These are phyloP conservation scores for Tenualosa thibaudeaui DNA, from an alignment of 2,797 vertebrate species.

Conservation along the genomic window DNA sequence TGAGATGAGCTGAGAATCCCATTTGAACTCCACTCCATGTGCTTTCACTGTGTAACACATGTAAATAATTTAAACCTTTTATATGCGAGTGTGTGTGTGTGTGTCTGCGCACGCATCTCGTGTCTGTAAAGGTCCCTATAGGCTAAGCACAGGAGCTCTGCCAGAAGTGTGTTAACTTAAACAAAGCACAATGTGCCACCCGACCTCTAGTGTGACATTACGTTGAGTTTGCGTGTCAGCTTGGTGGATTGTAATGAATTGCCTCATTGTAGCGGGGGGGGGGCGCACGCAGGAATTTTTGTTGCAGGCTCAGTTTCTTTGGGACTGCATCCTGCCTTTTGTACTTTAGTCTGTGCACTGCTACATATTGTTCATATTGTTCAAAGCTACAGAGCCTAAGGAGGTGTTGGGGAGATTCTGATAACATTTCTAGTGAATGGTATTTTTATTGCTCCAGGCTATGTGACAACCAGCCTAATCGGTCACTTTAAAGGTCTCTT, in stretches of 20 bases:
- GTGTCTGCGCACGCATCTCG: background rate
- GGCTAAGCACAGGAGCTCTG: background rate
- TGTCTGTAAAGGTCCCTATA: conserved; percentile 2
- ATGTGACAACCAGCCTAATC: conserved; percentile 18
- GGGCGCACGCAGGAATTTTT: background rate
- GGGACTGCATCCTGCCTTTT: background rate
- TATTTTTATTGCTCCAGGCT: background rate
- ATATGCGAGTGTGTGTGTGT: background rate
- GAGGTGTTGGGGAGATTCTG: conserved; percentile 10
- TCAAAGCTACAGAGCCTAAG: background rate
- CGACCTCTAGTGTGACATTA: background rate
- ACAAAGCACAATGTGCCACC: conserved; percentile 2
- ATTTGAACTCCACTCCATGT: background rate
- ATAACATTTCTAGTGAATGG: background rate
- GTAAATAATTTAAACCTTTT: conserved; percentile 8
- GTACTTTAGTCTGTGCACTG: background rate
- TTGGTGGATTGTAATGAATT: conserved; percentile 4
- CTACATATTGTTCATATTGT: background rate
- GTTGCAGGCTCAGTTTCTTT: background rate
- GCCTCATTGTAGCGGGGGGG: background rate
- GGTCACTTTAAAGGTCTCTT: conserved; percentile 19
- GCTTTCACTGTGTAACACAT: background rate
- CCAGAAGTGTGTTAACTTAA: background rate
- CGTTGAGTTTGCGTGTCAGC: background rate
- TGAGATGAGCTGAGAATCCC: background rate